These are phyloP conservation scores for Rhynchonycteris naso DNA, from an alignment of 2,797 vertebrate species.

Conservation along the genomic window DNA sequence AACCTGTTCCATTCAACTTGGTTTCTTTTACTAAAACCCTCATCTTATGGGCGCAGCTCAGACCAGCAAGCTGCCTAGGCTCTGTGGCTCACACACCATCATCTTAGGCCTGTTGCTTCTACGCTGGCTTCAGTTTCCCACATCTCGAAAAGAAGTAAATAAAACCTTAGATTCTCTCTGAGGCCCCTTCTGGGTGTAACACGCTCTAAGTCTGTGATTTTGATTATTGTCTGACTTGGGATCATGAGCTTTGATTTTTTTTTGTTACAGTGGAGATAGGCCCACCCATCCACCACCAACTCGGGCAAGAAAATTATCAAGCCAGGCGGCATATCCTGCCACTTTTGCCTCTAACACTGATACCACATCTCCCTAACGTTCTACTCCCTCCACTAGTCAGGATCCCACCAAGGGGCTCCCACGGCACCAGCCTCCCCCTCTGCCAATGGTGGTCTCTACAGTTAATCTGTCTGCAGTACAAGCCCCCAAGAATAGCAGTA, in stretches of 20 bases:
- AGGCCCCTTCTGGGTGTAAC: neutral
- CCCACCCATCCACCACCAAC: neutral
- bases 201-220: neutral
- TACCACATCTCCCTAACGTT: accelerated
- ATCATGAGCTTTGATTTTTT: neutral
- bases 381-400: neutral
- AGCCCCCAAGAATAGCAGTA: neutral
- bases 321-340: neutral
- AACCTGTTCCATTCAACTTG: neutral
- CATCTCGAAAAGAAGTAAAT: neutral
- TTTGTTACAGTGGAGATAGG: constrained; percentile 18
- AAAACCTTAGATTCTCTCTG: neutral
- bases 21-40: neutral
- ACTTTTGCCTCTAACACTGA: neutral
- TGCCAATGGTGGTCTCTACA: neutral
- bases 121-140: neutral
- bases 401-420: neutral
- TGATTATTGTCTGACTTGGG: neutral
- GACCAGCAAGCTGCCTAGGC: neutral
- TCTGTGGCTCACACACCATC: neutral
- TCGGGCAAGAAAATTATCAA: neutral
- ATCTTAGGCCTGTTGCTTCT: neutral
- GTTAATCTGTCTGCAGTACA: neutral
- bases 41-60: neutral
- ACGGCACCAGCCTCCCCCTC: neutral